Evolutionary conservation across 1,140 invertebrate species (phyloP), one percentile per base, ranked within the genome.

Genomic region (Neocloeon triangulifer): DNA sequence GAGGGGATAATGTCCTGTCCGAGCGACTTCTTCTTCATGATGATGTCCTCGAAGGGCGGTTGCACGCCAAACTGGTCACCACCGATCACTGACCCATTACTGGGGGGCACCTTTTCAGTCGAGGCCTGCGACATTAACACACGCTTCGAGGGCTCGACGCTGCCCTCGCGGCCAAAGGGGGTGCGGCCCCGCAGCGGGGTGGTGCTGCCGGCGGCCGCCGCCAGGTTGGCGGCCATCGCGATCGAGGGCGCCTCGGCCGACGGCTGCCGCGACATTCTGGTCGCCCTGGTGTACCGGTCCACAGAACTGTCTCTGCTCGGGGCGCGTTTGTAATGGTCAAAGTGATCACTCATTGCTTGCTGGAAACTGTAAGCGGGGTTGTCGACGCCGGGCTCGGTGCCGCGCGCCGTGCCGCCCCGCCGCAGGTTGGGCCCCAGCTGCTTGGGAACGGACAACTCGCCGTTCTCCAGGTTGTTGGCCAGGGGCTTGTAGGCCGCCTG

Each of bases 311-410:
- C 82, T 46, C 80, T 59, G 55, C 79, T 84, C 2, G 79, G 77
- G 32, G 80, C 75, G 46, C 76, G 62, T 50, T 85, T 84, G 48
- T 95, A 96, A 48, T 95, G 88, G 57, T 94, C 86, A 50, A 94
- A 69, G 39, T 68, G 67, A 44, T 72, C 69, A 44, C 61, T 65
- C 45, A 70, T 53, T 5, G 57, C 52, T 56, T 67, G 47, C 32
- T 51, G 46, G 35, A 51, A 51, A 22, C 43, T 48, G 41, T 42
- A 45, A 20, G 54, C 55, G 43, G 56, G 43, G 49, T 53, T 38
- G 51, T 57, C 8, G 51, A 39, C 21, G 49, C 49, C 51, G 61
- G 44, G 39, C 53, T 43, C n/a, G 42, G 52, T 47, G 29, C 45
- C 49, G 37, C 49, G 42, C 25, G 53, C 33, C 33, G 49, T 45